phyloP scores from a whole-genome alignment of 2,888 invertebrate species.

The Troides helena region DNA sequence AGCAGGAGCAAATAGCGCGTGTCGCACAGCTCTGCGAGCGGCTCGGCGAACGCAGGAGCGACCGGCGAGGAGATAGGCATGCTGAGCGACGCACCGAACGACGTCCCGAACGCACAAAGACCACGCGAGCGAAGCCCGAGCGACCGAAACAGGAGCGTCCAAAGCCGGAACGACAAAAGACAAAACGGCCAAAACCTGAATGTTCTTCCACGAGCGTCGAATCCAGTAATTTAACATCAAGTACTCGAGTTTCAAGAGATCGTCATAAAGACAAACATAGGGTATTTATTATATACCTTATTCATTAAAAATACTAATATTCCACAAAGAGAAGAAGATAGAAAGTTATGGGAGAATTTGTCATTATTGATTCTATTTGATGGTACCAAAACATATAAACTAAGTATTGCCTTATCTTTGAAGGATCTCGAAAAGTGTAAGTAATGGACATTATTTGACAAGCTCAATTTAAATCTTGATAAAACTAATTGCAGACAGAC shows the following conservation, averaged over 20 bases:
- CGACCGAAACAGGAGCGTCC: constrained; percentile 13
- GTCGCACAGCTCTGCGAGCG: constrained; percentile 62
- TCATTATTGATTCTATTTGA: too few relatives aligned
- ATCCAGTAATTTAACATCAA: constrained; percentile 50
- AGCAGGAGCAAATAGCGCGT: constrained; percentile 55
- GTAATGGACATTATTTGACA: background rate
- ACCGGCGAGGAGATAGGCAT: constrained; percentile 20
- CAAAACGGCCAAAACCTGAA: constrained; percentile 15
- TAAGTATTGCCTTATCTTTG: too few relatives aligned
- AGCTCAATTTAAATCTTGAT: background rate
- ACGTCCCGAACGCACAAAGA: constrained; percentile 21
- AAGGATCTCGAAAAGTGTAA: too few relatives aligned
- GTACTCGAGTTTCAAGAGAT: constrained; percentile 39
- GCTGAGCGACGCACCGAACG: constrained; percentile 19
- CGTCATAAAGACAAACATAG: constrained; percentile 32
- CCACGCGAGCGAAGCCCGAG: constrained; percentile 14
- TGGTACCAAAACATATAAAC: too few relatives aligned
- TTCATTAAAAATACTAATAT: too few relatives aligned
- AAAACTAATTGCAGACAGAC: constrained; percentile 44
- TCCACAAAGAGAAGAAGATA: too few relatives aligned
- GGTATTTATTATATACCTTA: constrained; percentile 17
- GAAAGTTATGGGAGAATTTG: too few relatives aligned
- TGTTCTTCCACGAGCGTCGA: constrained; percentile 34
- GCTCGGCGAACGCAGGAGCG: constrained; percentile 42
- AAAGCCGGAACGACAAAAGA: constrained; percentile 9